Evolutionary conservation across 2,113 vertebrate species (phyloP), one percentile per base, ranked within the genome.

Genomic region (Microtus pennsylvanicus): DNA sequence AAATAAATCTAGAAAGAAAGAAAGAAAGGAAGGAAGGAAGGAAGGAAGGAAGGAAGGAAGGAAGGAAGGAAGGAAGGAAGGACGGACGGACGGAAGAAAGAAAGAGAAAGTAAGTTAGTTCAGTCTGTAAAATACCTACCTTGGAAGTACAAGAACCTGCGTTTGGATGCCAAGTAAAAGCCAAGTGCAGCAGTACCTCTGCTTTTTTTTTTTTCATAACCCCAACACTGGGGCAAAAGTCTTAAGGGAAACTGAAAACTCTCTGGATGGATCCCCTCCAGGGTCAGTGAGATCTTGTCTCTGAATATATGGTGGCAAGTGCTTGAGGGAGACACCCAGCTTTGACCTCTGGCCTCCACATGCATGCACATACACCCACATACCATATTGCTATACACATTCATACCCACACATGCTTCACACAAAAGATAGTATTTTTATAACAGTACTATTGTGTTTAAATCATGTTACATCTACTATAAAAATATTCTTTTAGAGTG

Each of bases 401-500:
- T 26, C 24, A 42, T 50, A 38, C 52, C 33, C 16, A 55, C 33
- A 82, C 52, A 58, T 28, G 28, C n/a, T 58, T 38, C 35, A 83
- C 52, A 83, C 13, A 61, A 28, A 83, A 83, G n/a, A 83, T 45
- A 16, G 1, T 61, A 22, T 90, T 96, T 83, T 52, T 55, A 63
- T 16, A 94, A 52, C 13, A 94, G 19, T 45, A 65, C 33, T 86
- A 67, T 5, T 83, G 3, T 17, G 58, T 90, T 93, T 92, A 5
- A 90, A 78, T 76, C 7, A 90, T 35, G 90, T 80, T 92, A 78
- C 61, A 6, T 21, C 6, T 88, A 33, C 19, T 89, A 58, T 58
- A 58, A 58, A 58, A 58, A 55, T 91, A 90, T n/a, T 92, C 38
- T 93, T 30, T 65, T 95, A 90, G 72, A 30, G 16, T 86, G 45